Percentiles rank a stretch among this genome's conserved stretches.
These are phyloP conservation scores for Chauna torquata DNA, from an alignment of 2,113 vertebrate species.

Conservation along the genomic window DNA sequence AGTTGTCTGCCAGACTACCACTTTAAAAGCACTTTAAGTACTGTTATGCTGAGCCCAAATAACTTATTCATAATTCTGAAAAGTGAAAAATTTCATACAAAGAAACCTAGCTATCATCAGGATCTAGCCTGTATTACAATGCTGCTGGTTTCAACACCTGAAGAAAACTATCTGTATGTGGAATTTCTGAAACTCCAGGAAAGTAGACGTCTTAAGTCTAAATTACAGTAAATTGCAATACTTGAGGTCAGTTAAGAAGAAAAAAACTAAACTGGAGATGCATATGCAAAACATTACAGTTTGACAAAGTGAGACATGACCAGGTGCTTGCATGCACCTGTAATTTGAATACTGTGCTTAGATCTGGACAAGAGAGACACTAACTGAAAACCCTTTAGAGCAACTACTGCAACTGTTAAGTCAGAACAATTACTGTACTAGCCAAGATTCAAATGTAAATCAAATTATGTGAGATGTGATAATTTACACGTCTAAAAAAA, in stretches of 20 bases:
- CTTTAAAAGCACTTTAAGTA: background rate
- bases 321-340: background rate
- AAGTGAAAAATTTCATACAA: background rate
- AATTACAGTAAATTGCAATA: background rate
- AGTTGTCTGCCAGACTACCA: background rate
- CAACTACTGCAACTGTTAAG: background rate
- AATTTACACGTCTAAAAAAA: background rate
- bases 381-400: background rate
- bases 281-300: background rate
- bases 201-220: background rate
- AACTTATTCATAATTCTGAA: background rate
- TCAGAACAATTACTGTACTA: background rate
- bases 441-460: background rate
- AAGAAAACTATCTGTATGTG: background rate
- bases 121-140: background rate
- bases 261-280: background rate
- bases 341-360: background rate
- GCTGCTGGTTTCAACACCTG: background rate
- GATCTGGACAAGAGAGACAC: background rate
- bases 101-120: background rate
- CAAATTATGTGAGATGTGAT: background rate
- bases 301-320: background rate
- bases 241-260: background rate
- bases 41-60: background rate
- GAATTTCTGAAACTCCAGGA: background rate